Percentiles rank a stretch among this genome's conserved stretches.
phyloP scores from a whole-genome alignment of 1,140 invertebrate genomes.

The Brachystomella parvula region DNA sequence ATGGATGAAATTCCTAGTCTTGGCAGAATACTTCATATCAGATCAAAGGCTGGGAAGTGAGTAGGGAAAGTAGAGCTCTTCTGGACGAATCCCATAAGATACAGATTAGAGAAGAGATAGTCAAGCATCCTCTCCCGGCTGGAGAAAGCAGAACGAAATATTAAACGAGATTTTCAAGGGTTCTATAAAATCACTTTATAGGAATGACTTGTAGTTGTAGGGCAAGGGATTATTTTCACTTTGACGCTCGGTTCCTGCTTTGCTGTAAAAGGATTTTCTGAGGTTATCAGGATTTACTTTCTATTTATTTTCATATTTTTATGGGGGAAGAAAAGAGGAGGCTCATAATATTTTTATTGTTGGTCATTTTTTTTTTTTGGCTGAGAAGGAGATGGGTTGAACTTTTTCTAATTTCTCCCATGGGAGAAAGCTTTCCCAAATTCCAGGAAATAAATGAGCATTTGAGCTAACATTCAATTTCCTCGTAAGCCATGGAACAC shows the following conservation, averaged over 20 bases:
- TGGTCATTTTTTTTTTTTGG: background rate
- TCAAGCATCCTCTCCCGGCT: too few relatives aligned
- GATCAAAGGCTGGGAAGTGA: background rate
- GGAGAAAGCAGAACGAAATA: background rate
- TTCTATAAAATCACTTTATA: too few relatives aligned
- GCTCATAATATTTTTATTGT: background rate
- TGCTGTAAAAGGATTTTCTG: too few relatives aligned
- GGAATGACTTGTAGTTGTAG: too few relatives aligned
- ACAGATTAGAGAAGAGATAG: background rate
- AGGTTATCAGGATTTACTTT: background rate
- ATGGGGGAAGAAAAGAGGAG: background rate
- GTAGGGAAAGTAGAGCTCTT: background rate
- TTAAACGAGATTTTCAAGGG: too few relatives aligned
- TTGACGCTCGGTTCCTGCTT: too few relatives aligned
- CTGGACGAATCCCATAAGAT: background rate
- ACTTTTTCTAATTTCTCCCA: background rate
- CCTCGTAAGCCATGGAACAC: too few relatives aligned
- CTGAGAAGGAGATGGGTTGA: background rate
- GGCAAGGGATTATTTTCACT: too few relatives aligned
- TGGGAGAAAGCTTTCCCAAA: too few relatives aligned
- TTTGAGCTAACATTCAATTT: too few relatives aligned
- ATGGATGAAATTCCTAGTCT: background rate
- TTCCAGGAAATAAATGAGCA: too few relatives aligned
- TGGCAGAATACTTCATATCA: background rate
- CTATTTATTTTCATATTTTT: background rate